Base-by-base conservation (phyloP, 2,113 vertebrate species). In the Paracanthobrama guichenoti region DNA sequence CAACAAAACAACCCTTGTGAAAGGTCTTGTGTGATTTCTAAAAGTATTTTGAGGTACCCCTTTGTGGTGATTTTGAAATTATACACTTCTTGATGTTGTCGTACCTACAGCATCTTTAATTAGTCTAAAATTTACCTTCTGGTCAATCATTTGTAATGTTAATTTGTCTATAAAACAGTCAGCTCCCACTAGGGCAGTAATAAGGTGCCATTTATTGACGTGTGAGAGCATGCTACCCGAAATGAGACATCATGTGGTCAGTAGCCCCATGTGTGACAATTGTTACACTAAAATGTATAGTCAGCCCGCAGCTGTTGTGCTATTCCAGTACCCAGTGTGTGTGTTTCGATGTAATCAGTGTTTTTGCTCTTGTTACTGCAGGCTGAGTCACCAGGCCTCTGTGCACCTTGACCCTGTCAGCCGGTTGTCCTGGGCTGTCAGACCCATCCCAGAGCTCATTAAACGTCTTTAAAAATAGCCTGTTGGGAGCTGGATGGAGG, bases 331-430 rank as follows among this genome's bases (percentile, higher is more conserved):
- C 44, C 6, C 46, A 31, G 69, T 67, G 35, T 72, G 39, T 44
- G 50, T 84, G 73, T 85, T 16, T 77, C 26, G 1, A 28, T 71
- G 48, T 16, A 76, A 81, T 44, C 35, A 75, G 44, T 72, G 64
- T 39, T n/a, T 28, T 72, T 48, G 42, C 46, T 84, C 76, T 93
- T 75, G 81, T 90, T 90, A 91, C 53, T 62, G 85, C 81, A 7
- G 48, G 79, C 78, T 85, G 88, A 91, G 82, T 88, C 88, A 84
- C 82, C 12, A 48, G 73, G 81, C 74, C 72, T 80, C 62, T 62
- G 55, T 86, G 88, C 83, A 89, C 91, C 87, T 87, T 90, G 90
- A 90, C 88, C 89, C 84, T 67, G 82, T 88, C 87, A 81, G 53
- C 35, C 28, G 42, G 82, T 60, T 83, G 53, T 85, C 85, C 82